Evolutionary conservation across 2,888 invertebrate genomes (phyloP).

Genomic region (Ceramica pisi): DNA sequence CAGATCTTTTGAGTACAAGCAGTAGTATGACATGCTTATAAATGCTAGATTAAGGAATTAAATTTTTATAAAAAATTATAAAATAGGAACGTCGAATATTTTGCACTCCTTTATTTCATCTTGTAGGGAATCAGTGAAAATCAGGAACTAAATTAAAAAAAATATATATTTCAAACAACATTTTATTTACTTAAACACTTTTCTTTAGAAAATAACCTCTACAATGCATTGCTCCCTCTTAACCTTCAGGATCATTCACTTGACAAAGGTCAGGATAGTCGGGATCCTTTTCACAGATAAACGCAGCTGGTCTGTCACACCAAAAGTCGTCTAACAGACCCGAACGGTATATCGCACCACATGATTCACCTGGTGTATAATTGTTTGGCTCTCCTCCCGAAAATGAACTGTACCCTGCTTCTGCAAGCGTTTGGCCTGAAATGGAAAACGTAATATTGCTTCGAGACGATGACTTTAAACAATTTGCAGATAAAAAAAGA

Average conservation of each 20-base stretch:
- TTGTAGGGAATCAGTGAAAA: too few species aligned
- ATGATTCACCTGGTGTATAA: constrained; percentile 66
- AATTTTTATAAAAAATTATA: too few species aligned
- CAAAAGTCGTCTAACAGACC: constrained; percentile 71
- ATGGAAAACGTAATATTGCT: neutral
- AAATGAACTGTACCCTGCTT: constrained; percentile 76
- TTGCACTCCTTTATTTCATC: too few species aligned
- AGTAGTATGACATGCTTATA: too few species aligned
- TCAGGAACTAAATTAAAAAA: too few species aligned
- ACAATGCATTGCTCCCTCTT: neutral
- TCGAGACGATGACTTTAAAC: too few species aligned
- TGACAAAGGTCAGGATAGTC: constrained; percentile 30
- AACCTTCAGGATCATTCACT: neutral
- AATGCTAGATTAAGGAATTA: too few species aligned
- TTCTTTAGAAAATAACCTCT: neutral
- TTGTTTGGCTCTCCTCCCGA: constrained; percentile 72
- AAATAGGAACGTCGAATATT: too few species aligned
- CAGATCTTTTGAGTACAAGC: too few species aligned
- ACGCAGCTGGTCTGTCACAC: constrained; percentile 55
- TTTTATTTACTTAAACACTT: neutral
- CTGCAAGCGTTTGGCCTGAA: constrained; percentile 8
- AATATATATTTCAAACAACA: too few species aligned
- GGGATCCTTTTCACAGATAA: constrained; percentile 59
- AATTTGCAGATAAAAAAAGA: too few species aligned
- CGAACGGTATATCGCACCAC: constrained; percentile 69